Evolutionary conservation across 2,113 vertebrate genomes (phyloP), one percentile per base, ranked within the genome.

Genomic region (Toxotes jaculatrix): DNA sequence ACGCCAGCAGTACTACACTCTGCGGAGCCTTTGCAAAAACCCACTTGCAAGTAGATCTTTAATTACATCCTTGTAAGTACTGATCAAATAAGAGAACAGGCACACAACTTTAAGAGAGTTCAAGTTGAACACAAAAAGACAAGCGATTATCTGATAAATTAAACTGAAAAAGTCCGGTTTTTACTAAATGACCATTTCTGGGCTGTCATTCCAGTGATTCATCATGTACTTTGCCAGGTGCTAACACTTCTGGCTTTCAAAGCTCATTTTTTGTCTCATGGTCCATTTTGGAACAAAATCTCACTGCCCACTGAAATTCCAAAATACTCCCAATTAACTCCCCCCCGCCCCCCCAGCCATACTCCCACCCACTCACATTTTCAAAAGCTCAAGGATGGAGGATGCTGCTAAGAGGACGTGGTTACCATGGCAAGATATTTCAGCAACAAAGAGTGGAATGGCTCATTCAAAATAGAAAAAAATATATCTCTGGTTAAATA

Each of bases 391-490:
- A 76, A 86, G 76, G 75, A 92, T 65, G 42, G 62, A 86, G 61
- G 72, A 72, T 62, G 56, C 61, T 81, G 82, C 68, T 36, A 21
- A 84, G 59, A 82, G 77, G 47, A 82, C 56, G 5, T 13, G 3
- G 87, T 90, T 84, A 84, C 78, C 86, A 91, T 87, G 80, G 86
- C 45, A 38, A 88, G 78, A 79, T 67, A 73, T 72, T 68, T 75
- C 60, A 32, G 56, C 8, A 21, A 59, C 23, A 77, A 84, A 63
- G 23, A 61, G 40, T 51, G n/a, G 62, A 83, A 88, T 23, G 45
- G 21, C 57, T 87, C 40, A 64, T 84, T 84, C 65, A 80, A 34
- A 32, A 36, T 45, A 47, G 42, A 55, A 55, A 56, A 57, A 84
- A 6, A 73, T 38, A 59, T 67, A 71, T 60, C 66, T 57, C 12